Evolutionary conservation across 2,113 vertebrate genomes (phyloP).

Genomic region (Saccopteryx bilineata): DNA sequence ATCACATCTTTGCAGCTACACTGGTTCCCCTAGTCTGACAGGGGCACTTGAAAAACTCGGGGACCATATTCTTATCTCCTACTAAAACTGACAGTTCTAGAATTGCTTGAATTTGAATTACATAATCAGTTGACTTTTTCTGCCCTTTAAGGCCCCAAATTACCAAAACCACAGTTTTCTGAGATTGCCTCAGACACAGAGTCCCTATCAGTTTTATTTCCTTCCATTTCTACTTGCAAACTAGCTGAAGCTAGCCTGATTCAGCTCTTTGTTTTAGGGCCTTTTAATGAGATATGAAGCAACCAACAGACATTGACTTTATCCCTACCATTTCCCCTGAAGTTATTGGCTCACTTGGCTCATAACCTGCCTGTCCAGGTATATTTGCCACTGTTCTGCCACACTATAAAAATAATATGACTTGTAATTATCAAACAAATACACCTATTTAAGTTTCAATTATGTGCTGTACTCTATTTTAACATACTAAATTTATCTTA

Average conservation of each 20-base stretch:
- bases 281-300: not conserved
- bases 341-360: not conserved
- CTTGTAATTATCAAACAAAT: slow-evolving; percentile 33
- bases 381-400: not conserved
- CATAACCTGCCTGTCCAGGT: not conserved
- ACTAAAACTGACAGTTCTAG: not conserved
- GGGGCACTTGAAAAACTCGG: not conserved
- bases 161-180: not conserved
- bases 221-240: slow-evolving; percentile 1
- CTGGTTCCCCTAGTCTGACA: not conserved
- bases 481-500: not conserved
- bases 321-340: not conserved
- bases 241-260: not conserved
- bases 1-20: not conserved
- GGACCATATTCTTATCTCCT: not conserved
- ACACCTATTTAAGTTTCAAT: not conserved
- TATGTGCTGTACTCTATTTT: not conserved
- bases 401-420: not conserved
- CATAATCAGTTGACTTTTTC: slow-evolving; percentile 21
- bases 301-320: not conserved
- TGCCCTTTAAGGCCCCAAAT: not conserved
- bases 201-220: not conserved
- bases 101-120: slow-evolving; percentile 21
- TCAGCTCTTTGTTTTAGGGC: not conserved
- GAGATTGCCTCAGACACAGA: not conserved